A percentile compares a stretch with the other conserved stretches of the same genome.
Evolutionary conservation across 2,888 invertebrate species (phyloP).

Genomic region (Cheilosia vernalis): DNA sequence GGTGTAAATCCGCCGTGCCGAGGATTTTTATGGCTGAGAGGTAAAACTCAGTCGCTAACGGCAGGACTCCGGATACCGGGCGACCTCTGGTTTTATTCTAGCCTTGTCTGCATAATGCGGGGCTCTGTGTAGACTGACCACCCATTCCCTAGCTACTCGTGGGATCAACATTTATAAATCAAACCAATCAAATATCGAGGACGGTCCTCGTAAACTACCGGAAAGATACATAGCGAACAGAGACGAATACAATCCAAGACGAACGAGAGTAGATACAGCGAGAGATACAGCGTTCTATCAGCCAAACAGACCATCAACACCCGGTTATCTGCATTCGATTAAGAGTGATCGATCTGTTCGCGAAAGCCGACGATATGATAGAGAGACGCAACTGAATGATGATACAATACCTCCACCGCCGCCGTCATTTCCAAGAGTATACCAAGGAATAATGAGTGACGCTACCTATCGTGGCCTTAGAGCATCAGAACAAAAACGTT

Average conservation of each 20-base stretch:
- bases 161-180: slow-evolving; percentile 12
- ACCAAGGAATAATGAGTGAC: too few species aligned
- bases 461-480: too few species aligned
- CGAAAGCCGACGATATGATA: too few species aligned
- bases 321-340: too few species aligned
- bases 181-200: slow-evolving; percentile 3
- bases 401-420: too few species aligned
- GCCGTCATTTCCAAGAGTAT: too few species aligned
- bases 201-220: slow-evolving; percentile 16
- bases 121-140: slow-evolving; percentile 17
- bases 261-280: too few species aligned
- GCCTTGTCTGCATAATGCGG: slow-evolving; percentile 23
- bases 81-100: slow-evolving; percentile 9
- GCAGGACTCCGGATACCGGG: slow-evolving; percentile 17
- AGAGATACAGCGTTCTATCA: too few species aligned
- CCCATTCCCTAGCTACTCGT: slow-evolving; percentile 18
- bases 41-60: slow-evolving; percentile 14
- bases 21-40: slow-evolving; percentile 16
- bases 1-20: slow-evolving; percentile 18
- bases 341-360: too few species aligned
- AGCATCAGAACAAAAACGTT: too few species aligned
- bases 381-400: too few species aligned
- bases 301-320: too few species aligned
- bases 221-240: neutral
- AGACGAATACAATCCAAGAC: neutral